Evolutionary conservation across 2,113 vertebrate species (phyloP).

Genomic region (Lagopus muta): DNA sequence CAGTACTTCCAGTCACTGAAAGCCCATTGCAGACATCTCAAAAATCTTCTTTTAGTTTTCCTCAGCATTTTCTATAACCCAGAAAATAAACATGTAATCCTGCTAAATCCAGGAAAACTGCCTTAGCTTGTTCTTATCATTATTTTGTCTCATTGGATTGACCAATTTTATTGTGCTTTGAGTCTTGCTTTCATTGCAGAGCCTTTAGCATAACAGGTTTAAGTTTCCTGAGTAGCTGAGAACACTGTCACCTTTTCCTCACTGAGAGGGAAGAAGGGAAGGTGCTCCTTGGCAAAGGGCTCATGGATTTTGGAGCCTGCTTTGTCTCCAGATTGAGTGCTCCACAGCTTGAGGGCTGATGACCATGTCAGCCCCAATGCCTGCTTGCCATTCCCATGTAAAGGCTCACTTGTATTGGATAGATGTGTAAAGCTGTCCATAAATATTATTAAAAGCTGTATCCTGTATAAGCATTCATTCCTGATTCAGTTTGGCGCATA

Average conservation of each 20-base stretch:
- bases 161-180: not conserved
- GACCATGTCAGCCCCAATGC: not conserved
- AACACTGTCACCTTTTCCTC: not conserved
- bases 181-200: not conserved
- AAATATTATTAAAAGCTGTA: not conserved
- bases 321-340: not conserved
- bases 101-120: not conserved
- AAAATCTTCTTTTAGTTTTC: not conserved
- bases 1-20: not conserved
- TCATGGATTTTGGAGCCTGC: not conserved
- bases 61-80: accelerated
- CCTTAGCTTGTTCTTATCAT: not conserved
- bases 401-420: not conserved
- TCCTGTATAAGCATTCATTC: not conserved
- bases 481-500: not conserved
- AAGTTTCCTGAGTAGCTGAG: not conserved
- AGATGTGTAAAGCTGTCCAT: not conserved
- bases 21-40: not conserved
- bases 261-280: not conserved
- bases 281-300: not conserved
- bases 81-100: not conserved
- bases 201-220: not conserved
- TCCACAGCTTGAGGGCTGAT: not conserved
- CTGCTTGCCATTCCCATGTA: not conserved
- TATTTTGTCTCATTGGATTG: not conserved